Percentiles rank a stretch among this genome's conserved stretches.
phyloP scores from a whole-genome alignment of 2,113 vertebrate species.

The Poecile atricapillus region DNA sequence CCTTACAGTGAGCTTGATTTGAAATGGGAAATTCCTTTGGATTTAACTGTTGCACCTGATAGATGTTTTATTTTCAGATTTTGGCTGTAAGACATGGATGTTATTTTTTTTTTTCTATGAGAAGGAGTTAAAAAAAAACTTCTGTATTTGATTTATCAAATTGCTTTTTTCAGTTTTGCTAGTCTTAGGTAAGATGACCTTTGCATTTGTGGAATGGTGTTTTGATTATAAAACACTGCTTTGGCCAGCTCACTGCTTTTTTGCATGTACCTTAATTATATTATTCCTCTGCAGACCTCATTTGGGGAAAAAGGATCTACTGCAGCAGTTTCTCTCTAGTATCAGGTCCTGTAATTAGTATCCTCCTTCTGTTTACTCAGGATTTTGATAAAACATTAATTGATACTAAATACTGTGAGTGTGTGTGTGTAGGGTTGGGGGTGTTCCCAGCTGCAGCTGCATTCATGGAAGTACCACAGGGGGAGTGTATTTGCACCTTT shows the following conservation, averaged over 20 bases:
- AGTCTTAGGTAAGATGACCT: constrained; percentile 51
- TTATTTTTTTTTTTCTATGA: neutral
- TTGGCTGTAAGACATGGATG: neutral
- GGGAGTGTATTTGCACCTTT: neutral
- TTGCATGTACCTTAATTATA: constrained; percentile 9
- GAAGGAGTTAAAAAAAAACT: neutral
- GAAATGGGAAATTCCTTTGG: constrained; percentile 43
- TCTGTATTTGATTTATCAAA: constrained; percentile 34
- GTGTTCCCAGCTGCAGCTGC: neutral
- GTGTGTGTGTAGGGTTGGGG: neutral
- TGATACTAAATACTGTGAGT: neutral
- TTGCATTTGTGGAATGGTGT: constrained; percentile 26
- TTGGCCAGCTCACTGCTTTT: constrained; percentile 8
- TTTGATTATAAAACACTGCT: constrained; percentile 41
- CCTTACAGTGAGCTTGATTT: constrained; percentile 37
- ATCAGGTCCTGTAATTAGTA: constrained; percentile 30
- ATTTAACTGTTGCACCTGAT: constrained; percentile 60
- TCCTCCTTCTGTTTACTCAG: neutral
- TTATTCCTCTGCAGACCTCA: constrained; percentile 33
- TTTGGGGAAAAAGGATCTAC: neutral
- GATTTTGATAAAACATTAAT: neutral
- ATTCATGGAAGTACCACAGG: neutral
- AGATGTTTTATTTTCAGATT: constrained; percentile 3
- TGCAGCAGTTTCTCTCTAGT: constrained; percentile 8
- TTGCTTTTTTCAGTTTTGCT: neutral